Evolutionary conservation across 1,140 invertebrate species (phyloP).

Genomic region (Triops longicaudatus): DNA sequence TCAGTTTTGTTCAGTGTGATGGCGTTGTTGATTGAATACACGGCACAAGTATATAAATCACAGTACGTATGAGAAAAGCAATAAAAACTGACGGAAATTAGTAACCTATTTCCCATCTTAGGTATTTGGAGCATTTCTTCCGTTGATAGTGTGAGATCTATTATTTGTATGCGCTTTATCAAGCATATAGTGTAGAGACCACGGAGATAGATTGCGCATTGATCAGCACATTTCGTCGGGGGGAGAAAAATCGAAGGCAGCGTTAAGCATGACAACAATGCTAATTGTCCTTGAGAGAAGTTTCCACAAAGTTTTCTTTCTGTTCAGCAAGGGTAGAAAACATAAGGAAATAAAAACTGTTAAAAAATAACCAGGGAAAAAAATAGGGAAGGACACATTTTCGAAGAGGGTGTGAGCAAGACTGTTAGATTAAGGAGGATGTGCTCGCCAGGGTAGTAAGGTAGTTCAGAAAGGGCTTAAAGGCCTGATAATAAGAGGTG

Average conservation of each 20-base stretch:
- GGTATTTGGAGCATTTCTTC: too few species aligned
- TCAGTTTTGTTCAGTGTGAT: too few species aligned
- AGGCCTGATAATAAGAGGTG: background rate
- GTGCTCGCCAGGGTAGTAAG: background rate
- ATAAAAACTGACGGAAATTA: too few species aligned
- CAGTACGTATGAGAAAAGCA: too few species aligned
- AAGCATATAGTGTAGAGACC: too few species aligned
- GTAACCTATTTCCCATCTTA: too few species aligned
- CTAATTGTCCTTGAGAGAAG: background rate
- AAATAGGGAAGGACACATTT: background rate
- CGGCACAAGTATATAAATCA: too few species aligned
- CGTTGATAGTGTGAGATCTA: too few species aligned
- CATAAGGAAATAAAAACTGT: background rate
- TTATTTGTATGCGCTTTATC: too few species aligned
- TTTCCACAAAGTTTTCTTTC: background rate
- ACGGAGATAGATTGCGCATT: background rate
- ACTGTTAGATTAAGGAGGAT: background rate
- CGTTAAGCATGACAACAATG: background rate
- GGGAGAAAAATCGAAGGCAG: background rate
- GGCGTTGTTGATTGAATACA: too few species aligned
- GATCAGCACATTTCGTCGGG: background rate
- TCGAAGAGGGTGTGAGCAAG: background rate
- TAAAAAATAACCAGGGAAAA: too few species aligned
- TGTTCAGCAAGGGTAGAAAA: background rate
- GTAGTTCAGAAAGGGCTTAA: background rate